Evolutionary conservation across 2,113 vertebrate species (phyloP), one percentile per base, ranked within the genome.

Genomic region (Antigone vipio): DNA sequence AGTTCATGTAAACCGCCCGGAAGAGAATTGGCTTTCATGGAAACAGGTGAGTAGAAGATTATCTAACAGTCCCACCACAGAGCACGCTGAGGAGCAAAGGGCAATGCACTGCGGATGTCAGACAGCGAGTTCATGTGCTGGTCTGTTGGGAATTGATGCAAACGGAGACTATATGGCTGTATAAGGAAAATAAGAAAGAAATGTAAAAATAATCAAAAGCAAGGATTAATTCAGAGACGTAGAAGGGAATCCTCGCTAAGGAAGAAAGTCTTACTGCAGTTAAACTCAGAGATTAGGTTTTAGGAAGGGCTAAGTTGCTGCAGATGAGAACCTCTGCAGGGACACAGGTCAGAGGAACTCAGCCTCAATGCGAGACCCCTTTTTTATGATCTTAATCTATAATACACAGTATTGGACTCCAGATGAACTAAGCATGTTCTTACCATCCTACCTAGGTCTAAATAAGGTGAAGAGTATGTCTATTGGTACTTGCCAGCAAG

Each of bases 51-150:
- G n/a, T 3, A 17, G 75, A 12, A 44, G 53, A 9, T 27, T 4
- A 73, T 24, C 13, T 27, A 4, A 13, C 1, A 12, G 34, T 58
- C 35, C 0, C 3, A 9, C 9, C 11, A 3, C 45, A 9, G 27
- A 35, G 40, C 59, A 22, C 0, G 0, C 60, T 2, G 50, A 45
- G 80, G 55, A 49, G 60, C 63, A 8, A 34, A 49, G 63, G 47
- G 50, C 22, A 22, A 7, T 0, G 0, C 8, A 2, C 2, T 6
- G 58, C 13, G 1, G 29, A 1, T 10, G 72, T 3, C n/a, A 22
- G 45, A 12, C 29, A 4, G 60, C 27, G 3, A 18, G 27, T 3
- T 35, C 30, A 0, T 4, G 14, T 11, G 40, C 47, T n/a, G 21
- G 9, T 35, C 64, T 53, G 19, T 8, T 63, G 74, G 49, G 18